These are phyloP conservation scores for Sarcophaga caerulescens DNA, from an alignment of 2,888 invertebrate species.

Conservation along the genomic window DNA sequence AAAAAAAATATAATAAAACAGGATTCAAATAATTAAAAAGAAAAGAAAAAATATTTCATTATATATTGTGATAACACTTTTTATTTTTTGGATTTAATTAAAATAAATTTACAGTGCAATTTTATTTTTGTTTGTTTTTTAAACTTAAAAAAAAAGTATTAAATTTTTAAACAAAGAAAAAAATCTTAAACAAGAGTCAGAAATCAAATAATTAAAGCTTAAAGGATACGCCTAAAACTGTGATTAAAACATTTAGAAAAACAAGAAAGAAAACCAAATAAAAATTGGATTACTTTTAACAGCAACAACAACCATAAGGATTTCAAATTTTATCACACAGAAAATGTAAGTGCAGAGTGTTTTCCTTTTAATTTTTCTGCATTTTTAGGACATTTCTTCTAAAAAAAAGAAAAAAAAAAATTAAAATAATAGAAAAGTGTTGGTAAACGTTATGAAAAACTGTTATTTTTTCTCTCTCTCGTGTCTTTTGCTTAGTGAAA, in stretches of 20 bases:
- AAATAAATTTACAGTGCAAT: conserved; percentile 57
- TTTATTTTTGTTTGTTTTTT: conserved; percentile 28
- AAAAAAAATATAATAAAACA: conserved; percentile 25
- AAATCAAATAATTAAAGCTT: not conserved
- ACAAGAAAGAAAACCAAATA: not conserved
- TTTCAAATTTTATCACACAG: conserved; percentile 38
- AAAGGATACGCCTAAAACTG: conserved; percentile 67
- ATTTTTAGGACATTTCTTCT: conserved; percentile 36
- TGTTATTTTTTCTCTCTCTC: not conserved
- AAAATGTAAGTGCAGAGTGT: conserved; percentile 58
- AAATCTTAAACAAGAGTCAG: not conserved
- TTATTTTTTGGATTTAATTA: conserved; percentile 44
- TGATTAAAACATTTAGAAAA: conserved; percentile 37
- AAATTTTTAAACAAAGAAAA: not conserved
- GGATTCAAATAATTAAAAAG: conserved; percentile 24
- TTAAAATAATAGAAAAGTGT: conserved; percentile 34
- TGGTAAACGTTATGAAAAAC: conserved; percentile 49
- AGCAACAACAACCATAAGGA: conserved; percentile 44
- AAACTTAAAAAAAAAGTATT: not conserved
- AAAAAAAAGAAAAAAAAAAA: not conserved
- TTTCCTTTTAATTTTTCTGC: conserved; percentile 1
- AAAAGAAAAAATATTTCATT: too few species aligned
- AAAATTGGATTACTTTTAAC: conserved; percentile 53
- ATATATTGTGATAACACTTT: conserved; percentile 57
- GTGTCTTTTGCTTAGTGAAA: conserved; percentile 22